A percentile compares a stretch with the other conserved stretches of the same genome.
Evolutionary conservation across 2,797 vertebrate species (phyloP).

Genomic region (Cuculus canorus): DNA sequence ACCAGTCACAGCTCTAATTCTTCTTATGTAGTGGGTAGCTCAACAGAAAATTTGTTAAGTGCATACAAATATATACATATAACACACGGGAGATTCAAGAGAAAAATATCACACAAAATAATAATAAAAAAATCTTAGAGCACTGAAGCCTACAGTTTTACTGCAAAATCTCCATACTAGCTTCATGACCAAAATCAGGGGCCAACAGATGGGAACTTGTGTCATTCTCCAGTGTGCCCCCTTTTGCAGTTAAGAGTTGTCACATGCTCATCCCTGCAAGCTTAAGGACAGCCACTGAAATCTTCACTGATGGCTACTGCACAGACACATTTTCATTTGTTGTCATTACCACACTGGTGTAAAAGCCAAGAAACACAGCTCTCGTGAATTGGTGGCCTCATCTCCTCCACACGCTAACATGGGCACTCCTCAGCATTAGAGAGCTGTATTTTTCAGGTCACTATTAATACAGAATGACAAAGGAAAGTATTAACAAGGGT

Average conservation of each 20-base stretch:
- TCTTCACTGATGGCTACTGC: not conserved
- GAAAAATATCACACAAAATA: not conserved
- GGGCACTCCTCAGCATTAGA: accelerated
- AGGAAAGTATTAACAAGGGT: not conserved
- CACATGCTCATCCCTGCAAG: not conserved
- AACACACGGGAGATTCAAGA: not conserved
- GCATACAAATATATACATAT: not conserved
- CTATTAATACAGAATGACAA: not conserved
- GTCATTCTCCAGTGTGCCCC: not conserved
- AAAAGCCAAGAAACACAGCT: not conserved
- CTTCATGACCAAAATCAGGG: not conserved
- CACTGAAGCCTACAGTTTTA: not conserved
- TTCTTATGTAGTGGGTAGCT: not conserved
- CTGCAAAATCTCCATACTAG: not conserved
- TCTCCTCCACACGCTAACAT: not conserved
- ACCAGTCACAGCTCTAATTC: not conserved
- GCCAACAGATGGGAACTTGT: not conserved
- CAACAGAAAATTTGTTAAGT: not conserved
- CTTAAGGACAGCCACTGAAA: not conserved
- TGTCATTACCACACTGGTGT: not conserved
- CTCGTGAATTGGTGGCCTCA: not conserved
- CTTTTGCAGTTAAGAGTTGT: not conserved
- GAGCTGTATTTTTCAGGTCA: not conserved
- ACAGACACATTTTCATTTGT: not conserved
- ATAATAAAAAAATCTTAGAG: not conserved